Conservation (phyloP, 2,797 vertebrate genomes). For the Octomys mimax region DNA sequence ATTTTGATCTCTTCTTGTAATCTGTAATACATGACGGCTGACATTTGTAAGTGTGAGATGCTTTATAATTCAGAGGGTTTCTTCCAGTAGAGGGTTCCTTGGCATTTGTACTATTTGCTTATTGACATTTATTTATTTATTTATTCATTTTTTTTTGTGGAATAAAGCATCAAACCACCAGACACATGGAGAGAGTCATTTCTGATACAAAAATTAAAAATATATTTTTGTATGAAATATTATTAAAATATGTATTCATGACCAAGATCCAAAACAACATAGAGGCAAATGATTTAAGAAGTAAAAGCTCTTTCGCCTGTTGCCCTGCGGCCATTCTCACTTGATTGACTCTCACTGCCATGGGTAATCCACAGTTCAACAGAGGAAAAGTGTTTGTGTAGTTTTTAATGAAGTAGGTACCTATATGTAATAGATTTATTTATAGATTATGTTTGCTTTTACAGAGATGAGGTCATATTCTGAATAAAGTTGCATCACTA, state of each 20-base stretch:
- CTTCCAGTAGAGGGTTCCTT: slow-evolving; percentile 12
- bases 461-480: slow-evolving; percentile 32
- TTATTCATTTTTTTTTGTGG: neutral
- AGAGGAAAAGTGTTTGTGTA: neutral
- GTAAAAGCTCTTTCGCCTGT: neutral
- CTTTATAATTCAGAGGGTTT: slow-evolving; percentile 1
- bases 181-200: neutral
- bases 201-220: neutral
- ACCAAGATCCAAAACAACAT: slow-evolving; percentile 22
- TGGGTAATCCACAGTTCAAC: neutral
- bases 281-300: slow-evolving; percentile 32
- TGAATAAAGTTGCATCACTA: neutral
- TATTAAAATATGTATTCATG: slow-evolving; percentile 31
- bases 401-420: neutral
- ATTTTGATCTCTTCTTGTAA: neutral
- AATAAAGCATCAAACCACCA: neutral
- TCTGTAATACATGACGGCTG: neutral
- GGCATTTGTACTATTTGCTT: neutral
- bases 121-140: neutral
- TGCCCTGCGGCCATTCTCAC: neutral
- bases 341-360: neutral
- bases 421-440: neutral
- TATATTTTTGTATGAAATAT: neutral
- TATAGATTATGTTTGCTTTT: neutral
- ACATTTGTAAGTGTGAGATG: neutral